A percentile compares a stretch with the other conserved stretches of the same genome.
Evolutionary conservation across 2,113 vertebrate species (phyloP).

Genomic region (Agapornis roseicollis): DNA sequence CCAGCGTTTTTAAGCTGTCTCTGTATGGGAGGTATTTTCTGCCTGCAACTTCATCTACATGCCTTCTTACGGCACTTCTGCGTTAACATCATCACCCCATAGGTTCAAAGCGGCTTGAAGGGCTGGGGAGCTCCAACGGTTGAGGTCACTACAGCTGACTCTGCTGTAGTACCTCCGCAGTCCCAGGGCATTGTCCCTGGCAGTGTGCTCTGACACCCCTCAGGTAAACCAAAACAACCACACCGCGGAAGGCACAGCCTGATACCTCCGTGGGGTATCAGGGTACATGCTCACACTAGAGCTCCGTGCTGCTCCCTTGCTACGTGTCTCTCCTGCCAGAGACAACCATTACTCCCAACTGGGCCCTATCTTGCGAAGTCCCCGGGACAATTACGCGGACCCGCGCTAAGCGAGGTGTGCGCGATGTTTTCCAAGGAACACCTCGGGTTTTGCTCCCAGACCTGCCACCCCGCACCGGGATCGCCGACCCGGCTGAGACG

Average conservation of each 20-base stretch:
- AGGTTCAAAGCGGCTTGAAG: fast-evolving
- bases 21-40: neutral
- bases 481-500: too few species aligned
- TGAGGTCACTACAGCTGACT: neutral
- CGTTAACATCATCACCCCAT: neutral
- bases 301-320: fast-evolving
- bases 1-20: neutral
- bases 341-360: fast-evolving
- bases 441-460: neutral
- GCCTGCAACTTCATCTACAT: neutral
- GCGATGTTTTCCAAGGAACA: too few species aligned
- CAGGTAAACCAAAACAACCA: neutral
- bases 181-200: too few species aligned
- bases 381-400: neutral
- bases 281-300: fast-evolving
- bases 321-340: fast-evolving
- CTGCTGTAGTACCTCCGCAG: neutral
- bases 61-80: neutral
- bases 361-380: neutral
- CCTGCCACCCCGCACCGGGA: too few species aligned
- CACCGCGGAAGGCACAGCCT: fast-evolving
- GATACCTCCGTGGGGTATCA: fast-evolving
- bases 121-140: neutral
- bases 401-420: neutral
- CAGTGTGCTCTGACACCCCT: fast-evolving